Conservation (phyloP, 2,113 vertebrate genomes). For the Aleadryas rufinucha region DNA sequence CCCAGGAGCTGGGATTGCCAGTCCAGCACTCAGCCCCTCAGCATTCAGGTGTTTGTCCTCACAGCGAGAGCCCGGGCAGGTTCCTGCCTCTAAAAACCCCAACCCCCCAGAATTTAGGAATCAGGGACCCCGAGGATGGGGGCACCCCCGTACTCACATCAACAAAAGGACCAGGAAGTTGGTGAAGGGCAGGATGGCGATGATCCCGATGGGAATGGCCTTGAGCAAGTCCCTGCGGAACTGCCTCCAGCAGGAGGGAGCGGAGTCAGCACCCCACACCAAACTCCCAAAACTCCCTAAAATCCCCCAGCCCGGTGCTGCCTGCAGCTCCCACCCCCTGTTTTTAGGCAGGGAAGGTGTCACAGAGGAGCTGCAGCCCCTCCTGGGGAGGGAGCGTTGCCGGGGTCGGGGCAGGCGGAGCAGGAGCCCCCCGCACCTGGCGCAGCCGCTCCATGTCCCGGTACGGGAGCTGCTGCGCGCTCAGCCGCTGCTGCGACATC, state of each 20-base stretch:
- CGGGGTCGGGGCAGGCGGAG: not conserved
- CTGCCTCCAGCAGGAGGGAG: slow-evolving; percentile 64
- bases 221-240: slow-evolving; percentile 87
- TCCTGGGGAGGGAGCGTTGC: rapidly evolving
- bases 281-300: rapidly evolving
- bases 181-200: slow-evolving; percentile 91
- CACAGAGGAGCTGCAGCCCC: rapidly evolving
- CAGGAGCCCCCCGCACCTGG: slow-evolving; percentile 67
- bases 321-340: not conserved
- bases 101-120: rapidly evolving
- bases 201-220: slow-evolving; percentile 81
- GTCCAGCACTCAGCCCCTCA: rapidly evolving
- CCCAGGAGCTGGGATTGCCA: not conserved
- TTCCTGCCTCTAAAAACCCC: not conserved
- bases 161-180: slow-evolving; percentile 92
- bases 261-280: rapidly evolving
- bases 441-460: slow-evolving; percentile 90
- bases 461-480: slow-evolving; percentile 81
- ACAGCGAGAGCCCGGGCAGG: rapidly evolving
- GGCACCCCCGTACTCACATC: slow-evolving; percentile 79
- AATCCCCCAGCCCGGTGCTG: rapidly evolving
- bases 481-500: slow-evolving; percentile 68
- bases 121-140: not conserved
- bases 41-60: not conserved
- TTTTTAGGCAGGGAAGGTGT: rapidly evolving